phyloP scores from a whole-genome alignment of 2,888 invertebrate genomes.

The Papilio gigon region DNA sequence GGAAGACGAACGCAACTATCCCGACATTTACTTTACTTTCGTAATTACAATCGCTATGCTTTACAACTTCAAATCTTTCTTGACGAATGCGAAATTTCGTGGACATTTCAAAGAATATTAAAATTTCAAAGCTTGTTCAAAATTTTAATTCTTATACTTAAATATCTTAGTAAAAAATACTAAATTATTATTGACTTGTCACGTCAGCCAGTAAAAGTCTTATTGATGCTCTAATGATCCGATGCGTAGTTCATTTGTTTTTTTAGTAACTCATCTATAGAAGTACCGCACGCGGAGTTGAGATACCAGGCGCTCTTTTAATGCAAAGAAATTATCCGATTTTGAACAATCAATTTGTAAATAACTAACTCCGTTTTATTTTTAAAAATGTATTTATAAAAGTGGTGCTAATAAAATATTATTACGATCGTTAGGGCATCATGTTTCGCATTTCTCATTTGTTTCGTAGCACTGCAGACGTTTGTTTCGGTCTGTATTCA shows the following conservation, averaged over 20 bases:
- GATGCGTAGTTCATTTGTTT: neutral
- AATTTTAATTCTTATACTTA: neutral
- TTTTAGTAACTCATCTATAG: neutral
- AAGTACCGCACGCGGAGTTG: neutral
- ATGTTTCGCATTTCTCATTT: conserved; percentile 13
- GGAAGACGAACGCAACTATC: neutral
- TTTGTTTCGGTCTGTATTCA: conserved; percentile 7
- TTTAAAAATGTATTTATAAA: too few relatives aligned
- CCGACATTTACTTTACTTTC: neutral
- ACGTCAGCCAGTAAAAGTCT: too few relatives aligned
- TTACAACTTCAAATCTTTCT: neutral
- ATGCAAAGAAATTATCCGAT: too few relatives aligned
- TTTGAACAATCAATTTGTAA: too few relatives aligned
- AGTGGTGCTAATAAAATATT: neutral
- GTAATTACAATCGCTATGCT: conserved; percentile 1
- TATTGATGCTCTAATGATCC: too few relatives aligned
- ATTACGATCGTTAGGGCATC: neutral
- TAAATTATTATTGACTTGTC: too few relatives aligned
- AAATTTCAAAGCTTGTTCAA: neutral
- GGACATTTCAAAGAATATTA: neutral
- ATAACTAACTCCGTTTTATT: too few relatives aligned
- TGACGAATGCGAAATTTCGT: neutral
- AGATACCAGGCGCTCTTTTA: too few relatives aligned
- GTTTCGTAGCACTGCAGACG: conserved; percentile 9
- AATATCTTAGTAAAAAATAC: neutral